A percentile compares a stretch with the other conserved stretches of the same genome.
Conservation (phyloP, 53 echinoderm and acorn worm genomes). For the Echinarachnius parma region DNA sequence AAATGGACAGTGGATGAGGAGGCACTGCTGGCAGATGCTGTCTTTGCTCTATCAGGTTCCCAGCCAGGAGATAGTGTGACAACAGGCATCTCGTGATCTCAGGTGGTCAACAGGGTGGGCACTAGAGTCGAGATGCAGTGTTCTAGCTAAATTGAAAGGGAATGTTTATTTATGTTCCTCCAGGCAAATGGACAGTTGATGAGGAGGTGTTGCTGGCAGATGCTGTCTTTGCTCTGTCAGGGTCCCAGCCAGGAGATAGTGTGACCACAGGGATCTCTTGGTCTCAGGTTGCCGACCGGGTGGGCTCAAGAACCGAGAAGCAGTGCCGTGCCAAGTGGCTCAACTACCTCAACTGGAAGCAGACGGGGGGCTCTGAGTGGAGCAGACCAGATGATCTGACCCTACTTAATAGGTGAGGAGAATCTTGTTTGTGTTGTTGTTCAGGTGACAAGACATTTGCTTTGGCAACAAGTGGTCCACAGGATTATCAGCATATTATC, state of each 20-base stretch:
- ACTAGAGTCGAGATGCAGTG: slow-evolving; percentile 87
- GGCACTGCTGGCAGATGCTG: too few relatives aligned
- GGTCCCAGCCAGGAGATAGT: slow-evolving; percentile 79
- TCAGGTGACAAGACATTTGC: too few relatives aligned
- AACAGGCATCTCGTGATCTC: slow-evolving; percentile 71
- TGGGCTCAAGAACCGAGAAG: slow-evolving; percentile 88
- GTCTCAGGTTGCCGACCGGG: slow-evolving; percentile 85
- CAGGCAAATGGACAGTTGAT: slow-evolving; percentile 82
- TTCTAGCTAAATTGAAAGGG: too few relatives aligned
- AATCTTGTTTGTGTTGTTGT: too few relatives aligned
- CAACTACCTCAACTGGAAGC: slow-evolving; percentile 97
- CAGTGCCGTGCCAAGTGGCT: slow-evolving; percentile 98
- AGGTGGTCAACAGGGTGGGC: slow-evolving; percentile 67
- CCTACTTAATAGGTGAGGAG: slow-evolving; percentile 74
- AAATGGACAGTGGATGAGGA: slow-evolving; percentile 72
- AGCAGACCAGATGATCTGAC: slow-evolving; percentile 70
- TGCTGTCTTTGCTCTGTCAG: slow-evolving; percentile 76
- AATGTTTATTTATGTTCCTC: slow-evolving; percentile 54
- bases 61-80: too few relatives aligned
- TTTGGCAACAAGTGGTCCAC: too few relatives aligned
- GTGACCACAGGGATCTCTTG: slow-evolving; percentile 95
- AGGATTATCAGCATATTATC: too few relatives aligned
- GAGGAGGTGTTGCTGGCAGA: slow-evolving; percentile 74
- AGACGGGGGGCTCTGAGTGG: slow-evolving; percentile 92
- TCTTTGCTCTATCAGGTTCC: slow-evolving; percentile 61